Conservation (phyloP, 2,113 vertebrate species). For the Neopipo cinnamomea region DNA sequence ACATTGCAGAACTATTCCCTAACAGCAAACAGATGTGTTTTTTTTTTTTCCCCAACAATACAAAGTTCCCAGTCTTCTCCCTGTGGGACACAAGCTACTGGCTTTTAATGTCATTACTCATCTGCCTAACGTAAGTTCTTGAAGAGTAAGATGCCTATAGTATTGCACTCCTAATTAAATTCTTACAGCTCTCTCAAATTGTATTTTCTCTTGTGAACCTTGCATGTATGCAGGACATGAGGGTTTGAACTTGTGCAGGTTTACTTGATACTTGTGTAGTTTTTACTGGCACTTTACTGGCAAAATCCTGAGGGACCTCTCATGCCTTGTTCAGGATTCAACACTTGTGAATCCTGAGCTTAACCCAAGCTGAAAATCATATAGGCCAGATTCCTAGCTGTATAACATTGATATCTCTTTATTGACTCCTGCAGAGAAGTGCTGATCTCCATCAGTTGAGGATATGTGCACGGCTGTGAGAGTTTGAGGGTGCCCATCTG, state of each 20-base stretch:
- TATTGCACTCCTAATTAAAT: neutral
- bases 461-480: neutral
- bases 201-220: neutral
- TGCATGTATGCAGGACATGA: neutral
- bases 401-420: neutral
- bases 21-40: neutral
- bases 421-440: constrained; percentile 7
- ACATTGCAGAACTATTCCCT: neutral
- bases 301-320: neutral
- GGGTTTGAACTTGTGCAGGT: neutral
- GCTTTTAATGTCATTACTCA: constrained; percentile 26
- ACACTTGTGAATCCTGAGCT: neutral
- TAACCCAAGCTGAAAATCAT: neutral
- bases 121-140: neutral
- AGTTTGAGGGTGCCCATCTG: neutral
- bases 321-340: neutral
- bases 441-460: neutral
- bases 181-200: neutral
- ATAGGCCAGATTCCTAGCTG: neutral
- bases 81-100: neutral
- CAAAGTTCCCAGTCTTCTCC: neutral
- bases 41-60: neutral
- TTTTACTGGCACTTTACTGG: neutral
- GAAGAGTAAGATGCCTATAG: neutral
- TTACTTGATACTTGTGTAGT: neutral